Evolutionary conservation across 2,797 vertebrate genomes (phyloP), one percentile per base, ranked within the genome.

Genomic region (Chaenodraco wilsoni): DNA sequence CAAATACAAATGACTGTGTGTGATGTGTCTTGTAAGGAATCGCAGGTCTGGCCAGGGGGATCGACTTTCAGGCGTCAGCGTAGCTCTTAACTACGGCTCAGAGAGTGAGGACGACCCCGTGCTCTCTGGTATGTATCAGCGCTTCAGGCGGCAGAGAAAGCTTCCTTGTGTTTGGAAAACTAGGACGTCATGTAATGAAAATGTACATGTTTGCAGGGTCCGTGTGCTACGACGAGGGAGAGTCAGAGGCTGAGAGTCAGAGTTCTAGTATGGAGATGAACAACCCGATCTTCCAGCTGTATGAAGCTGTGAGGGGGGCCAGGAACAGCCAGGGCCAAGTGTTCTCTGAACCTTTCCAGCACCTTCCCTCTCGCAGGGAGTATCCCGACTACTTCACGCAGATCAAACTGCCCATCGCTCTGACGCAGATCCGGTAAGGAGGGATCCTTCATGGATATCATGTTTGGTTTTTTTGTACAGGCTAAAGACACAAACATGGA

Each of bases 341-440:
- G 57, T 96, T 99, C 78, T 95, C 97, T 0, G 97, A 99, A 85
- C 96, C 98, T 0, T 99, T 99, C 91, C 96, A 98, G 76, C 97
- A 97, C 58, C 94, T 99, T 55, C 98, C 98, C 31, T 97, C 97
- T 67, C 97, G 97, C 83, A 95, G 96, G 84, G 98, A 99, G 75
- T 99, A 99, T 80, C 98, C 98, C 1, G 98, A 99, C 93, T 99
- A 99, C 92, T 99, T 96, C 88, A 97, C 98, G 83, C 98, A 99
- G 87, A 99, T 99, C 88, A 99, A 99, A 94, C 93, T 96, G 84
- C 97, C 98, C 41, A 94, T 98, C 79, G 94, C 96, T 12, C 88
- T 99, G 76, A 96, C 97, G 72, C 96, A 98, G 82, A 99, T 99
- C 90, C 96, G 97, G 98, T 98, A 62, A 85, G 69, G 14, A 62